These are phyloP conservation scores for Varroa destructor DNA, from an alignment of 1,140 invertebrate genomes.

Conservation along the genomic window DNA sequence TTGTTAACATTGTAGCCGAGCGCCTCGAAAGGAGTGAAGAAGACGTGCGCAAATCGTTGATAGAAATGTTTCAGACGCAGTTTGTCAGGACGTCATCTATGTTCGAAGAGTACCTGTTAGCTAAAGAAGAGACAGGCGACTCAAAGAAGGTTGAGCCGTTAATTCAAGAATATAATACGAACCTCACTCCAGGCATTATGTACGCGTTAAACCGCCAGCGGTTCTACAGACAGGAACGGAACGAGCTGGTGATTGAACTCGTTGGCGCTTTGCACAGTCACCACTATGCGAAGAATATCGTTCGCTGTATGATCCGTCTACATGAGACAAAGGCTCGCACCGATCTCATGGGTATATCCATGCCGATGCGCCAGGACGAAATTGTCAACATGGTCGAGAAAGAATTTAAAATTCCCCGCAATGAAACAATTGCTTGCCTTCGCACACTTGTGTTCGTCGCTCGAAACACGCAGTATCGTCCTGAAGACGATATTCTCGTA, in stretches of 20 bases:
- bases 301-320: constrained; percentile 1
- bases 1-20: neutral
- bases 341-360: neutral
- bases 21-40: neutral
- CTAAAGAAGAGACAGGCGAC: neutral
- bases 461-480: constrained; percentile 5
- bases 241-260: constrained; percentile 8
- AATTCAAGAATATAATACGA: neutral
- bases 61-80: constrained; percentile 13
- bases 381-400: constrained; percentile 27
- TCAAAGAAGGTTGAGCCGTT: neutral
- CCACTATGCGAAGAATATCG: constrained; percentile 22
- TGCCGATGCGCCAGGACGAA: constrained; percentile 5
- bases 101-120: constrained; percentile 8
- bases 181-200: constrained; percentile 5
- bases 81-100: constrained; percentile 5
- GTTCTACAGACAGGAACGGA: constrained; percentile 14
- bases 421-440: neutral
- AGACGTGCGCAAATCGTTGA: constrained; percentile 1
- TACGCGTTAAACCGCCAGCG: neutral
- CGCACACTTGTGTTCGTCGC: constrained; percentile 7
- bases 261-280: neutral
- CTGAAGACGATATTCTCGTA: constrained; percentile 2
- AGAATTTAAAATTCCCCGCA: neutral
- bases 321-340: neutral